These are phyloP conservation scores for Leucoptera coffeella DNA, from an alignment of 2,888 invertebrate genomes.

Conservation along the genomic window DNA sequence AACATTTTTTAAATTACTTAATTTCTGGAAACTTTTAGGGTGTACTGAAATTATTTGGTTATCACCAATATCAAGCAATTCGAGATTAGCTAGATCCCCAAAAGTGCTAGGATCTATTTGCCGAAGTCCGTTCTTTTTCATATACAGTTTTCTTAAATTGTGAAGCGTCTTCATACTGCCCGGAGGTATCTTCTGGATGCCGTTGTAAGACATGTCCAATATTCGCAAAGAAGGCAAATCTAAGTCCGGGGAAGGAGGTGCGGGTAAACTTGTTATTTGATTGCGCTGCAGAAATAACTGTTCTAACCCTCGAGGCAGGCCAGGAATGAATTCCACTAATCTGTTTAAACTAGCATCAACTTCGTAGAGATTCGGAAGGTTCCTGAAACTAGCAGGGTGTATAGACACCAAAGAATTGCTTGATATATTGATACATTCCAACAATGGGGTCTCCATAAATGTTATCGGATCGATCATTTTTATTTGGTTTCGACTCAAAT, in stretches of 20 bases:
- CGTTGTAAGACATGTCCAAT: constrained; percentile 70
- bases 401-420: constrained; percentile 64
- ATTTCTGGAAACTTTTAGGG: constrained; percentile 57
- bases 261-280: constrained; percentile 61
- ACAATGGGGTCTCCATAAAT: constrained; percentile 62
- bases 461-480: constrained; percentile 64
- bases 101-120: constrained; percentile 65
- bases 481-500: constrained; percentile 70
- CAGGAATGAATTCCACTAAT: constrained; percentile 69
- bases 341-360: constrained; percentile 71
- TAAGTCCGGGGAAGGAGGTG: constrained; percentile 59
- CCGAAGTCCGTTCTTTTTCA: constrained; percentile 68
- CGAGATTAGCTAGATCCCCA: constrained; percentile 61
- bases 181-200: constrained; percentile 62
- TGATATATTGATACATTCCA: constrained; percentile 78
- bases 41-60: constrained; percentile 66
- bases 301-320: constrained; percentile 71
- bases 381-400: constrained; percentile 72
- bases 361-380: constrained; percentile 69
- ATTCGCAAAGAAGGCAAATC: constrained; percentile 67
- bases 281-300: constrained; percentile 67
- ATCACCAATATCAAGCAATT: constrained; percentile 67
- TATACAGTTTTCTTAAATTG: constrained; percentile 61
- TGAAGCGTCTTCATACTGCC: constrained; percentile 60
- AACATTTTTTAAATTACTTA: constrained; percentile 60